Percentiles rank a stretch among this genome's conserved stretches.
Evolutionary conservation across 2,888 invertebrate species (phyloP).

Genomic region (Pogonocherus hispidulus): DNA sequence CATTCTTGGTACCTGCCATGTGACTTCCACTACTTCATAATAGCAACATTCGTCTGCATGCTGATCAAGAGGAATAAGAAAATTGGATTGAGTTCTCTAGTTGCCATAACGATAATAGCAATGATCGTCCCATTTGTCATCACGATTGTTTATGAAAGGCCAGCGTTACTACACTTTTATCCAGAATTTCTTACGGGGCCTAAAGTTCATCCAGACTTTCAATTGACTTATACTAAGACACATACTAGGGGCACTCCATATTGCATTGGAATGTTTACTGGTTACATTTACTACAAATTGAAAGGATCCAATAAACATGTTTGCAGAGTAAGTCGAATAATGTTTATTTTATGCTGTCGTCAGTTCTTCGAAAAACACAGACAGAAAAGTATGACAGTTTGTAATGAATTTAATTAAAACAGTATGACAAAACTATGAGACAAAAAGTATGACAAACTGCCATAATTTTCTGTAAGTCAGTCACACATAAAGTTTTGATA

Average conservation of each 20-base stretch:
- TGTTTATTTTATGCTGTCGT: not conserved
- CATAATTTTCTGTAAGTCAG: no score
- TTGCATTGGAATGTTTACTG: constrained; percentile 73
- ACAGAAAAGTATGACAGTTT: no score
- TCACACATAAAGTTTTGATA: no score
- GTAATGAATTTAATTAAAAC: no score
- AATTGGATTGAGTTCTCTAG: constrained; percentile 66
- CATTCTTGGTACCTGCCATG: constrained; percentile 80
- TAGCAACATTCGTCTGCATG: constrained; percentile 70
- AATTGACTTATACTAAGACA: constrained; percentile 73
- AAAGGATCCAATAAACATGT: constrained; percentile 60
- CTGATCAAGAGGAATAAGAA: constrained; percentile 67
- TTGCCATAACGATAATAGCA: constrained; percentile 66
- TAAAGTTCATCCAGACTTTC: constrained; percentile 71
- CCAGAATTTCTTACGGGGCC: constrained; percentile 72
- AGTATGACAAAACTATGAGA: no score
- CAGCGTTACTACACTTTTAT: constrained; percentile 73
- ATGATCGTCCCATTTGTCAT: constrained; percentile 71
- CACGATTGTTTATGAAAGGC: constrained; percentile 70
- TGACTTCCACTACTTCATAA: constrained; percentile 78
- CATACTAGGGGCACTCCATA: constrained; percentile 75
- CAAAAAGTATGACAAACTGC: no score
- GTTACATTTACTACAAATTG: constrained; percentile 68
- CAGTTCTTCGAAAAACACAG: not conserved
- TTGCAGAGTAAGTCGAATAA: constrained; percentile 61